Conservation (phyloP, 2,888 invertebrate genomes). For the Nipponacmea schrenckii region DNA sequence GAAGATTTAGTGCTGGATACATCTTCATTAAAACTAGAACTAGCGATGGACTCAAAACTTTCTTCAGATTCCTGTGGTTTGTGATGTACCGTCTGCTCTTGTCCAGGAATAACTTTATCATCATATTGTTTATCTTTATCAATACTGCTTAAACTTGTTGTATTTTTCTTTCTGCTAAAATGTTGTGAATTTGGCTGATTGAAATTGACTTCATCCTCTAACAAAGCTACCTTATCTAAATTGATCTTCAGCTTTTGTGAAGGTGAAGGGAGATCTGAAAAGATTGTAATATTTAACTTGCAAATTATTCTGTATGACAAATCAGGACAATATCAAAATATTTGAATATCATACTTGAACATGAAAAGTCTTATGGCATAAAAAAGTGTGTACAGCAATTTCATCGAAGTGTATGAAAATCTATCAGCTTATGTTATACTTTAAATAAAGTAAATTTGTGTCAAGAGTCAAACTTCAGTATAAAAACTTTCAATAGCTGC, state of each 20-base stretch:
- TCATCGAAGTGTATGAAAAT: too few species aligned
- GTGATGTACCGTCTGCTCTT: not conserved
- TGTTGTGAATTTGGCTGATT: slow-evolving; percentile 17
- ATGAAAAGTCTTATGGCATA: too few species aligned
- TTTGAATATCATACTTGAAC: too few species aligned
- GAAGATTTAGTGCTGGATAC: too few species aligned
- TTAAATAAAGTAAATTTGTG: too few species aligned
- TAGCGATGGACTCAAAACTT: not conserved
- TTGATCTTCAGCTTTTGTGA: slow-evolving; percentile 8
- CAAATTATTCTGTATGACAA: too few species aligned
- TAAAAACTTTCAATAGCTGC: too few species aligned
- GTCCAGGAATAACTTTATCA: slow-evolving; percentile 35
- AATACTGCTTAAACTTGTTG: not conserved
- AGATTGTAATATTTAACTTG: not conserved
- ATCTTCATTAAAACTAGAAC: not conserved
- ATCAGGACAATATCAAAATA: too few species aligned
- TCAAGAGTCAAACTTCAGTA: too few species aligned
- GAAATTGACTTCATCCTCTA: slow-evolving; percentile 24
- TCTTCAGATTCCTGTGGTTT: not conserved
- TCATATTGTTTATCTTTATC: slow-evolving; percentile 27
- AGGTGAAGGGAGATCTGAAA: slow-evolving; percentile 20
- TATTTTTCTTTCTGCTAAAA: not conserved
- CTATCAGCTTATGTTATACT: too few species aligned
- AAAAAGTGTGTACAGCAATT: too few species aligned
- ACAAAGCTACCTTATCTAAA: not conserved